These are phyloP conservation scores for Danio jaintianensis DNA, from an alignment of 2,797 vertebrate genomes.

Conservation along the genomic window DNA sequence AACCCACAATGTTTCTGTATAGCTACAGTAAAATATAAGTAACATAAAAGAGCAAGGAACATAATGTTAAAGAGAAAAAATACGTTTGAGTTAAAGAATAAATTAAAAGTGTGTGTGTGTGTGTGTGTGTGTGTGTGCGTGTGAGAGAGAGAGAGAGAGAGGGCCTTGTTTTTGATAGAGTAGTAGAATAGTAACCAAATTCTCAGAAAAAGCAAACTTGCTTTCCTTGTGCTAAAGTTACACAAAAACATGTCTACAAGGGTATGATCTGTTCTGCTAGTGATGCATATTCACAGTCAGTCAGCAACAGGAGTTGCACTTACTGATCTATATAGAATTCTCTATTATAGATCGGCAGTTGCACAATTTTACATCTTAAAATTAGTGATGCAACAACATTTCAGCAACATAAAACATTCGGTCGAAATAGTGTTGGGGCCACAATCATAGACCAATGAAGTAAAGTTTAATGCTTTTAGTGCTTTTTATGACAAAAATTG, in stretches of 20 bases:
- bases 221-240: neutral
- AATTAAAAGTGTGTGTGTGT: too few relatives aligned
- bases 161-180: neutral
- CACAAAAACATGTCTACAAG: neutral
- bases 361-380: neutral
- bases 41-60: slow-evolving; percentile 13
- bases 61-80: slow-evolving; percentile 7
- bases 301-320: neutral
- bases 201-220: slow-evolving; percentile 14
- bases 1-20: neutral
- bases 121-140: too few relatives aligned
- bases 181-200: neutral
- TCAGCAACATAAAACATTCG: neutral
- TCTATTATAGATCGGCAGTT: too few relatives aligned
- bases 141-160: too few relatives aligned
- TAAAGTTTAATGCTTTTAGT: neutral
- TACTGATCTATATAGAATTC: too few relatives aligned
- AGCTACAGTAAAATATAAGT: neutral
- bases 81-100: too few relatives aligned
- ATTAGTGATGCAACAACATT: neutral
- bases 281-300: neutral
- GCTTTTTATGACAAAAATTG: neutral
- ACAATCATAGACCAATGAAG: neutral
- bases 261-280: neutral
- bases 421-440: neutral